Conservation (phyloP, 2,113 vertebrate species). For the Dasyprocta punctata region DNA sequence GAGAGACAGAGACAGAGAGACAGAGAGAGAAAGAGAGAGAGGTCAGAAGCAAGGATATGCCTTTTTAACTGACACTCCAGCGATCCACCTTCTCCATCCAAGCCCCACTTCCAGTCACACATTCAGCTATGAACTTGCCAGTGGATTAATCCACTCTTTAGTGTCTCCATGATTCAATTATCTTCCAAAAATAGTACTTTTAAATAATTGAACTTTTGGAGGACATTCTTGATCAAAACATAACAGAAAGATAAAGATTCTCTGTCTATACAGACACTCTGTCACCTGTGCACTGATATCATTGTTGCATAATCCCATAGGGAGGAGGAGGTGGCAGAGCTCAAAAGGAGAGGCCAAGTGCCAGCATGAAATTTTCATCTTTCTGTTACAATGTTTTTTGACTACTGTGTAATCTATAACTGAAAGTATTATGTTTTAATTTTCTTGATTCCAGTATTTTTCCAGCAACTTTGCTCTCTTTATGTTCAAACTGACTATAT, state of each 20-base stretch:
- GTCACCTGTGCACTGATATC: not conserved
- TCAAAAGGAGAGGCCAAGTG: not conserved
- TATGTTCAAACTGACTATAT: not conserved
- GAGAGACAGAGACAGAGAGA: not conserved
- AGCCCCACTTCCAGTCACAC: not conserved
- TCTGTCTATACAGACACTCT: not conserved
- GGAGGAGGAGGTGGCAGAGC: not conserved
- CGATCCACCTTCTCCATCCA: not conserved
- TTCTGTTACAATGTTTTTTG: not conserved
- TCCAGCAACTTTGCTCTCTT: not conserved
- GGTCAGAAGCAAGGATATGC: not conserved
- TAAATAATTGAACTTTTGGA: not conserved
- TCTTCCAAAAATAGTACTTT: not conserved
- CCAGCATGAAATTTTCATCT: not conserved
- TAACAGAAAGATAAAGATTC: not conserved
- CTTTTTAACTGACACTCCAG: not conserved
- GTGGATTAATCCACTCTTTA: not conserved
- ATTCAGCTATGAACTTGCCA: not conserved
- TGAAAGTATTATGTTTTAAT: not conserved
- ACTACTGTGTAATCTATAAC: not conserved
- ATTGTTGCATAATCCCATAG: not conserved
- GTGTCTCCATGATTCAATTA: not conserved
- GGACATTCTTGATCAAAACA: not conserved
- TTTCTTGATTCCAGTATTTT: not conserved
- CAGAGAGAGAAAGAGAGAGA: too few species aligned